These are phyloP conservation scores for Ophioderma brevispina DNA, from an alignment of 35 echinoderm and acorn worm genomes.

Conservation along the genomic window DNA sequence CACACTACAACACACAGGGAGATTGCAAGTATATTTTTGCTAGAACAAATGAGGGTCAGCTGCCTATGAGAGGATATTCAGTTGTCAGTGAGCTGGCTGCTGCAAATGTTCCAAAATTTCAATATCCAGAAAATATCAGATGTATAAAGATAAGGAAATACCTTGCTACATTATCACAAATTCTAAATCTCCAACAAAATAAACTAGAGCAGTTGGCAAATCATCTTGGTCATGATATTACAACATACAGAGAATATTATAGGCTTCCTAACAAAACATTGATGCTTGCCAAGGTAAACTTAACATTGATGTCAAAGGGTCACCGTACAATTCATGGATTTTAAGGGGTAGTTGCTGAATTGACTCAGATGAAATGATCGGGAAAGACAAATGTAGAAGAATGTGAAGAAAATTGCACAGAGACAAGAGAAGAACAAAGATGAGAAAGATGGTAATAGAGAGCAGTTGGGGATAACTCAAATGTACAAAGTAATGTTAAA, in stretches of 20 bases:
- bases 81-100: too few species aligned
- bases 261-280: slow-evolving; percentile 57
- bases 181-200: slow-evolving; percentile 47
- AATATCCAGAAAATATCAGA: too few species aligned
- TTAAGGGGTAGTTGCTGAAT: slow-evolving; percentile 32
- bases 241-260: slow-evolving; percentile 56
- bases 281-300: slow-evolving; percentile 57
- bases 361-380: slow-evolving; percentile 35
- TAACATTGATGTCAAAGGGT: slow-evolving; percentile 34
- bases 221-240: slow-evolving; percentile 55
- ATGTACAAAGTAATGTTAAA: too few species aligned
- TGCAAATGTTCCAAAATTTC: too few species aligned
- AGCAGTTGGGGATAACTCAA: too few species aligned
- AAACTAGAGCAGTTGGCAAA: slow-evolving; percentile 54
- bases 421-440: too few species aligned
- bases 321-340: slow-evolving; percentile 52
- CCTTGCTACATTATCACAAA: slow-evolving; percentile 56
- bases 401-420: not conserved
- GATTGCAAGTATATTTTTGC: too few species aligned
- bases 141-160: too few species aligned
- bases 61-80: too few species aligned
- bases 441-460: too few species aligned
- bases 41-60: too few species aligned
- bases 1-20: too few species aligned
- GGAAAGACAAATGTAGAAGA: not conserved